phyloP scores from a whole-genome alignment of 2,797 vertebrate genomes.

The Alectoris magna region DNA sequence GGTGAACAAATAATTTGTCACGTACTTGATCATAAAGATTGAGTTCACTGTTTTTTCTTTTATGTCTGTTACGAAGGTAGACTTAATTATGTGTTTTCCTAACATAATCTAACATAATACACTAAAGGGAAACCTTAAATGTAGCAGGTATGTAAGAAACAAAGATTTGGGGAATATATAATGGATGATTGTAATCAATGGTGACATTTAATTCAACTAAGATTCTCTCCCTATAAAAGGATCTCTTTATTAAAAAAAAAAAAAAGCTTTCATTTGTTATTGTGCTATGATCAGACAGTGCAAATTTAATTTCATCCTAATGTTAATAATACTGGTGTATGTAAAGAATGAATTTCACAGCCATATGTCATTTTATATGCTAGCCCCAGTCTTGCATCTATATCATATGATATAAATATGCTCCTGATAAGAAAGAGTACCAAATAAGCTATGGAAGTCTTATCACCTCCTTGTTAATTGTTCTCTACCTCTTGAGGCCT shows the following conservation, averaged over 20 bases:
- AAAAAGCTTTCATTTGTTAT: fast-evolving
- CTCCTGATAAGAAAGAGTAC: background rate
- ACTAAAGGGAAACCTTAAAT: background rate
- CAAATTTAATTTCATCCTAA: background rate
- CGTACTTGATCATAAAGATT: background rate
- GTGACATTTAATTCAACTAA: background rate
- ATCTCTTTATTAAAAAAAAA: background rate
- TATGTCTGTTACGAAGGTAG: background rate
- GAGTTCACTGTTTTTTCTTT: background rate
- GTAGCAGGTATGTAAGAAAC: background rate
- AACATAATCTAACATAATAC: background rate
- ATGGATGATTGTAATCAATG: background rate
- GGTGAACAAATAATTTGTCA: background rate
- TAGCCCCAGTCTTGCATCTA: background rate
- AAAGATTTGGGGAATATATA: too few relatives aligned
- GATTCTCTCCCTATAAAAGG: background rate
- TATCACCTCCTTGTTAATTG: background rate
- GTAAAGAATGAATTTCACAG: background rate
- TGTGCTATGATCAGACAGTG: background rate
- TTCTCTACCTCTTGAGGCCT: background rate
- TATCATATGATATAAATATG: background rate
- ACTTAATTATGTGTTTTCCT: background rate
- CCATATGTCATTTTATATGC: background rate
- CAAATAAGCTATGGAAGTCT: background rate
- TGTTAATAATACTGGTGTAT: background rate